phyloP scores from a whole-genome alignment of 2,113 vertebrate species.

The Pangasianodon gigas region DNA sequence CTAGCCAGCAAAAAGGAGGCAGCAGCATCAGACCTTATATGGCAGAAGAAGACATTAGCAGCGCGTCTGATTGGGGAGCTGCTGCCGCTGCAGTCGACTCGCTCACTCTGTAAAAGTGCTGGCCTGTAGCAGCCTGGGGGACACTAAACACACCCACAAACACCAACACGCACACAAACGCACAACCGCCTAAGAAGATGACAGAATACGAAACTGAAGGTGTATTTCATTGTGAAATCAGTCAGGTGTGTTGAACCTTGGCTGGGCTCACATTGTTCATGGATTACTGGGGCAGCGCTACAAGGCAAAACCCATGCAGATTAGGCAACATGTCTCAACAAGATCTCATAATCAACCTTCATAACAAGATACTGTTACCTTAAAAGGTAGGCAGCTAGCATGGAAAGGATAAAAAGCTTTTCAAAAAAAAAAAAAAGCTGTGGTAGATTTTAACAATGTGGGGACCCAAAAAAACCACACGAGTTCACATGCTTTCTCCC shows the following conservation, averaged over 20 bases:
- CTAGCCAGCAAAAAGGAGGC: slow-evolving; percentile 58
- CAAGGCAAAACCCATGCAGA: not conserved
- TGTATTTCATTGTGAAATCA: not conserved
- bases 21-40: slow-evolving; percentile 73
- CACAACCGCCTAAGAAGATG: slow-evolving; percentile 7
- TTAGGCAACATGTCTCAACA: slow-evolving; percentile 36
- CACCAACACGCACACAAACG: not conserved
- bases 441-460: not conserved
- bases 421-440: no score
- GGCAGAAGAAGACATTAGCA: slow-evolving; percentile 66
- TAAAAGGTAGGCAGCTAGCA: not conserved
- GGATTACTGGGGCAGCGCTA: not conserved
- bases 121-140: slow-evolving; percentile 27
- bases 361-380: not conserved
- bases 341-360: not conserved
- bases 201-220: slow-evolving; percentile 14
- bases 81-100: slow-evolving; percentile 49
- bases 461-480: no score
- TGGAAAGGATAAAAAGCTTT: not conserved
- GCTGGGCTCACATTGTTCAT: not conserved
- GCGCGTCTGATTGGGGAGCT: slow-evolving; percentile 61
- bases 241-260: not conserved
- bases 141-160: slow-evolving; percentile 24
- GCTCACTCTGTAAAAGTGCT: slow-evolving; percentile 4
- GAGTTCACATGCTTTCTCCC: not conserved